Conservation (phyloP, 2,888 invertebrate species). For the Teleiodes luculella region DNA sequence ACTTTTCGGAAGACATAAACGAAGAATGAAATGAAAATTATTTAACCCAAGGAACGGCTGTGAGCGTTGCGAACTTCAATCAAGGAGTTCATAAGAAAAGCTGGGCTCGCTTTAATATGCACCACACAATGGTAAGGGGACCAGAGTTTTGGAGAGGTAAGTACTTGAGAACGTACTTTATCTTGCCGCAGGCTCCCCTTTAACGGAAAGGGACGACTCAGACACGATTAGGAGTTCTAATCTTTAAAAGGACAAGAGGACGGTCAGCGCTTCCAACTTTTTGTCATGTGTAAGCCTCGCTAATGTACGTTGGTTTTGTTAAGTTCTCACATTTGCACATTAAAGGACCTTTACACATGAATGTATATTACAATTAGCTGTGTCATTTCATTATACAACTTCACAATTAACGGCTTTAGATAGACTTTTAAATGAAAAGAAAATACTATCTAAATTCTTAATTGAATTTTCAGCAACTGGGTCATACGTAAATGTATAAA, state of each 20-base stretch:
- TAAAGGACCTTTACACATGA: not conserved
- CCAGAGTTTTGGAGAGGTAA: conserved; percentile 67
- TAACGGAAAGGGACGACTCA: conserved; percentile 47
- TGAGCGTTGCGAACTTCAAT: conserved; percentile 59
- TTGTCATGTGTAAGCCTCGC: conserved; percentile 14
- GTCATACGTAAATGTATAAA: not conserved
- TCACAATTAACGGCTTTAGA: too few relatives aligned
- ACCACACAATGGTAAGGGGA: conserved; percentile 67
- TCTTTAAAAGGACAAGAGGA: conserved; percentile 48
- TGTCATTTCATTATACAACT: too few relatives aligned
- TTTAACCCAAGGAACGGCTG: conserved; percentile 58
- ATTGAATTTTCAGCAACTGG: not conserved
- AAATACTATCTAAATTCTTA: not conserved
- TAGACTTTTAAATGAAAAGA: not conserved
- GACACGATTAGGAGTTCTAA: conserved; percentile 66
- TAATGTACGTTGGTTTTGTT: conserved; percentile 6
- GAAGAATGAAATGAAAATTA: conserved; percentile 54
- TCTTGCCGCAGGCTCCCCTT: conserved; percentile 64
- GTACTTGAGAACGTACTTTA: conserved; percentile 65
- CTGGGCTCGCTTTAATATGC: conserved; percentile 67
- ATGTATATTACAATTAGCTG: not conserved
- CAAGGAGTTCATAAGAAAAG: conserved; percentile 59
- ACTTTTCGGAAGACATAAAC: conserved; percentile 33
- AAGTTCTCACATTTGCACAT: conserved; percentile 7
- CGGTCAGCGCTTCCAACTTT: conserved; percentile 29